A percentile compares a stretch with the other conserved stretches of the same genome.
phyloP scores from a whole-genome alignment of 2,797 vertebrate species.

The Sylvia borin region DNA sequence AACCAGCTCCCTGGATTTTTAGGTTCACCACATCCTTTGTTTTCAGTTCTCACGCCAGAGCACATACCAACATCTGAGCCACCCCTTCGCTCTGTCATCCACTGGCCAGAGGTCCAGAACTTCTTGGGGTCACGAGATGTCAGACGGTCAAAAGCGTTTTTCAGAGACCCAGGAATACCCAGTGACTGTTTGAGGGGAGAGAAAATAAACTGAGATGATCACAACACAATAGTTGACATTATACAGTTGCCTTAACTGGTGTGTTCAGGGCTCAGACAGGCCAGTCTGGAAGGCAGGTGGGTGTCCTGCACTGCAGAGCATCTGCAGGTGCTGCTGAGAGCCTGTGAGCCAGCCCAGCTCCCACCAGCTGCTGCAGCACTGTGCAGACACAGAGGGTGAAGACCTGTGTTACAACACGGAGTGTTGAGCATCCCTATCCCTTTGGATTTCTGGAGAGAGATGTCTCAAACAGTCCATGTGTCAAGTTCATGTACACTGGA shows the following conservation, averaged over 20 bases:
- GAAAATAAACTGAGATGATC: background rate
- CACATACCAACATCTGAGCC: conserved; percentile 88
- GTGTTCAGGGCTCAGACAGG: background rate
- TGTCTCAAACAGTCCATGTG: background rate
- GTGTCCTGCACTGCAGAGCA: background rate
- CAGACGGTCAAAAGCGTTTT: conserved; percentile 75
- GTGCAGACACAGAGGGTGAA: background rate
- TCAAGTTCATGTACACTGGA: background rate
- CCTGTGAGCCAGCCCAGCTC: background rate
- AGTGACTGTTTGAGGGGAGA: conserved; percentile 71
- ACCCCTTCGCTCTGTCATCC: conserved; percentile 90
- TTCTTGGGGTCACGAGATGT: conserved; percentile 79
- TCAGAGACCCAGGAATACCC: conserved; percentile 72
- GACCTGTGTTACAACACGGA: no score
- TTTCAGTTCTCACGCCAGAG: background rate
- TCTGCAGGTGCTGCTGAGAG: background rate
- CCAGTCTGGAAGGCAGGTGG: background rate
- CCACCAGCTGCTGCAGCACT: background rate
- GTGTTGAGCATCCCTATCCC: background rate
- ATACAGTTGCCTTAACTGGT: background rate
- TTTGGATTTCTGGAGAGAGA: background rate
- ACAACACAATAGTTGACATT: background rate
- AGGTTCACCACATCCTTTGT: background rate
- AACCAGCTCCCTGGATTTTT: background rate
- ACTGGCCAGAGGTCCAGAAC: conserved; percentile 94